phyloP scores from a whole-genome alignment of 2,113 vertebrate species.

The Tachysurus vachellii region DNA sequence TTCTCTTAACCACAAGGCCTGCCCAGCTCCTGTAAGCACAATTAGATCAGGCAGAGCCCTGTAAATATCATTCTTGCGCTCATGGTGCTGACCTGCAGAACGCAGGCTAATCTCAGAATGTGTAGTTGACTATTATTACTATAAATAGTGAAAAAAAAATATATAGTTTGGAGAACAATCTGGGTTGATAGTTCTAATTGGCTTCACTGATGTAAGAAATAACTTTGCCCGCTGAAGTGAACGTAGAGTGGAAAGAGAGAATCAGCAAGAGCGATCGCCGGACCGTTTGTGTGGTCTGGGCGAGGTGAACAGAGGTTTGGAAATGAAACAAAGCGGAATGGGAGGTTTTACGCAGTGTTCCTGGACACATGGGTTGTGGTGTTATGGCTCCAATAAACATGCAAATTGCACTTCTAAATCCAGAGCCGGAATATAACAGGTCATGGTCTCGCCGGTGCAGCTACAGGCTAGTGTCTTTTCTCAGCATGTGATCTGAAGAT shows the following conservation, averaged over 20 bases:
- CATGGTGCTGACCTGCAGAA: conserved; percentile 57
- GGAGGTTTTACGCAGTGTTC: conserved; percentile 59
- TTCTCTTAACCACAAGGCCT: conserved; percentile 48
- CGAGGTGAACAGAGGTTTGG: conserved; percentile 68
- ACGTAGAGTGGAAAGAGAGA: conserved; percentile 24
- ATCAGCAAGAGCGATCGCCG: conserved; percentile 57
- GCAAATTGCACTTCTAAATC: conserved; percentile 62
- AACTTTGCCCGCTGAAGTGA: background rate
- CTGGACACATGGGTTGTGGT: conserved; percentile 46
- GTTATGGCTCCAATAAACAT: conserved; percentile 45
- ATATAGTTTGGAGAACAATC: conserved; percentile 48
- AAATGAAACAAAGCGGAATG: conserved; percentile 63
- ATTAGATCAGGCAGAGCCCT: conserved; percentile 47
- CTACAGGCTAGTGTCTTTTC: conserved; percentile 52
- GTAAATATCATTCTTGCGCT: conserved; percentile 47
- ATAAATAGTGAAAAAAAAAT: conserved; percentile 60
- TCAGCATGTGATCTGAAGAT: conserved; percentile 39
- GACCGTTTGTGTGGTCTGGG: conserved; percentile 69
- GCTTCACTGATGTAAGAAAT: conserved; percentile 56
- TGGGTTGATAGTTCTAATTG: conserved; percentile 10
- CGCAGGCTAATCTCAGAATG: conserved; percentile 60
- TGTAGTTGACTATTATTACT: conserved; percentile 52
- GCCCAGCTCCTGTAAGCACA: conserved; percentile 53
- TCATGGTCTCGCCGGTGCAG: conserved; percentile 53
- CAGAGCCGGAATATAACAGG: conserved; percentile 56